phyloP scores from a whole-genome alignment of 2,888 invertebrate genomes.

The Ennomos erosarius region DNA sequence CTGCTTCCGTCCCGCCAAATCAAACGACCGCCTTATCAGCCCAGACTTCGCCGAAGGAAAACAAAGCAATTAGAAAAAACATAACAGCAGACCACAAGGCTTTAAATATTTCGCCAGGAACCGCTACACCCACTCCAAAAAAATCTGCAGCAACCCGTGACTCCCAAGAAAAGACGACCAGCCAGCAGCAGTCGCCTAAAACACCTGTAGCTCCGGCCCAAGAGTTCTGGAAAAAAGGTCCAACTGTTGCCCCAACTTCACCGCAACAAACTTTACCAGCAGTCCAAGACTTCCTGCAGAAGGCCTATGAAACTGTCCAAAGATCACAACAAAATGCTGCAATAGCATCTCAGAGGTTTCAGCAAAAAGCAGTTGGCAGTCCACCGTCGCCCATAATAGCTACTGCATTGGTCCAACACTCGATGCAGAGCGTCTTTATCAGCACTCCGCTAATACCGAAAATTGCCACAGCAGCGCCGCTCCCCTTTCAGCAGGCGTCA shows the following conservation, averaged over 20 bases:
- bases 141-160: slow-evolving; percentile 1
- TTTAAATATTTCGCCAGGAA: neutral
- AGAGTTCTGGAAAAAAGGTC: slow-evolving; percentile 9
- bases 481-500: neutral
- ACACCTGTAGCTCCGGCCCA: neutral
- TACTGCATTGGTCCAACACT: slow-evolving; percentile 2
- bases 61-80: slow-evolving; percentile 9
- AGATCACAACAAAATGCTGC: slow-evolving; percentile 1
- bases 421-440: slow-evolving; percentile 1
- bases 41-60: slow-evolving; percentile 17
- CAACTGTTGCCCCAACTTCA: neutral
- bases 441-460: slow-evolving; percentile 3
- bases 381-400: neutral
- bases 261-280: slow-evolving; percentile 9
- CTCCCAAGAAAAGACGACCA: slow-evolving; percentile 2
- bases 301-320: slow-evolving; percentile 20
- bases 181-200: neutral
- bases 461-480: neutral
- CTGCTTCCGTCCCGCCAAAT: slow-evolving; percentile 17
- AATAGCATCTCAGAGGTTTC: neutral
- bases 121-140: neutral
- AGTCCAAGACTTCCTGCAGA: slow-evolving; percentile 20
- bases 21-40: slow-evolving; percentile 5
- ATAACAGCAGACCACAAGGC: neutral
- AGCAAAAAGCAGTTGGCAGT: neutral